These are phyloP conservation scores for Papilio glaucus DNA, from an alignment of 1,140 invertebrate species.

Conservation along the genomic window DNA sequence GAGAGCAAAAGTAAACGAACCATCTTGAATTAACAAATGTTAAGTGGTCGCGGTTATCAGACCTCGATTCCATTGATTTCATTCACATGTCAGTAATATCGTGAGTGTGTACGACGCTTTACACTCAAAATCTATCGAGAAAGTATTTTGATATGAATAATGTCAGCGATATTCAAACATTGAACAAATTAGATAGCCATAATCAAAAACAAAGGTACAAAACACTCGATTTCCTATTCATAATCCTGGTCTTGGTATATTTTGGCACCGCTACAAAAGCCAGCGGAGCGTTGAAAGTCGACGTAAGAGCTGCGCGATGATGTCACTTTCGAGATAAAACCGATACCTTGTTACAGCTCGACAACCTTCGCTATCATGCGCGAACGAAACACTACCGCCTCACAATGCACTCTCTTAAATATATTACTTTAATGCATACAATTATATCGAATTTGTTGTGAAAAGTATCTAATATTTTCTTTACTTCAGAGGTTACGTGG, in stretches of 20 bases:
- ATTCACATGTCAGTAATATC: conserved; percentile 5
- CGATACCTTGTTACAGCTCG: conserved; percentile 2
- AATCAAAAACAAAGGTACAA: no score
- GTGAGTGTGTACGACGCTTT: neutral
- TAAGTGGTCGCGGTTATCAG: conserved; percentile 24
- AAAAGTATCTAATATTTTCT: no score
- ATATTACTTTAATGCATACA: no score
- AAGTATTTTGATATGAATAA: neutral
- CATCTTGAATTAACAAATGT: conserved; percentile 17
- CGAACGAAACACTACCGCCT: neutral
- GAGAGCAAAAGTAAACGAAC: conserved; percentile 26
- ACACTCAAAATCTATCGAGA: neutral
- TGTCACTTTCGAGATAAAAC: conserved; percentile 24
- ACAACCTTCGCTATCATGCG: conserved; percentile 16
- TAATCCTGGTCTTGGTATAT: neutral
- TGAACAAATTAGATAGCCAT: no score
- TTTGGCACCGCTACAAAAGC: neutral
- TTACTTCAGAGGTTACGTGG: no score
- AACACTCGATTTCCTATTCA: no score
- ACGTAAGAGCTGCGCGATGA: neutral
- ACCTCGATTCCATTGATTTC: conserved; percentile 7
- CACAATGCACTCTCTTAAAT: neutral
- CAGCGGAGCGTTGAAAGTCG: conserved; percentile 21
- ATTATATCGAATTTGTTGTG: neutral
- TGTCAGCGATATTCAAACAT: no score